Percentiles rank a stretch among this genome's conserved stretches.
Conservation (phyloP, 30 jellyfish, hydroid and myxozoan species). For the Sanderia malayensis region DNA sequence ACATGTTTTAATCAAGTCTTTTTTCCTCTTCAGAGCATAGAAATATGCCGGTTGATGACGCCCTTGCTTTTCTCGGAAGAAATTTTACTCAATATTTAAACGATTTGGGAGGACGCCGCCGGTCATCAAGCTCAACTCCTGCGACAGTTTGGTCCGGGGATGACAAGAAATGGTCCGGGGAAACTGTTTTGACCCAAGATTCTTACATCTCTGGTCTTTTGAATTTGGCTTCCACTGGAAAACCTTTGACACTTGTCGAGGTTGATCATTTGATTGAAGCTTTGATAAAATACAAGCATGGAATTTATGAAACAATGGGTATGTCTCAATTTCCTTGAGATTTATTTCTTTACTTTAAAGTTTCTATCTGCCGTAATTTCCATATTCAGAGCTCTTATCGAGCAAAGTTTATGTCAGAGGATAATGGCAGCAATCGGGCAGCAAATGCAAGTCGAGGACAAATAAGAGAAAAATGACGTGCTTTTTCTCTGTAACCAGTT, state of each 20-base stretch:
- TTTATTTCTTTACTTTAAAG: no score
- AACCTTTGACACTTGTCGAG: constrained; percentile 45
- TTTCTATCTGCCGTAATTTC: no score
- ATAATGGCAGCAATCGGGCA: no score
- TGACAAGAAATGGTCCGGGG: constrained; percentile 24
- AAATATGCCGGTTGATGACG: constrained; percentile 98
- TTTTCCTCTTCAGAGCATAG: constrained; percentile 89
- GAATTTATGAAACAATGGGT: constrained; percentile 31
- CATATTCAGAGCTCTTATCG: no score
- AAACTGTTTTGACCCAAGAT: constrained; percentile 66
- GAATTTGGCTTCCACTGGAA: constrained; percentile 64
- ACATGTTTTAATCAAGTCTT: no score
- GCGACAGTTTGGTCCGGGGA: constrained; percentile 16
- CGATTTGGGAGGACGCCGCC: constrained; percentile 65
- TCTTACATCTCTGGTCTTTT: constrained; percentile 52
- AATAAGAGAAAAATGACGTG: no score
- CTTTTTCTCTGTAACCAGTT: no score
- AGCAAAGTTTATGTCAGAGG: no score
- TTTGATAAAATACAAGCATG: constrained; percentile 50
- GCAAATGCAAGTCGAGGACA: no score
- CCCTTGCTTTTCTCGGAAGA: constrained; percentile 94
- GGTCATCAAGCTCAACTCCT: constrained; percentile 24
- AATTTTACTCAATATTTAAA: constrained; percentile 82
- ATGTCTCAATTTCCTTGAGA: constrained; percentile 21
- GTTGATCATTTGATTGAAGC: constrained; percentile 62